A percentile compares a stretch with the other conserved stretches of the same genome.
Conservation (phyloP, 2,888 invertebrate species). For the Pachliopta kotzebuea region DNA sequence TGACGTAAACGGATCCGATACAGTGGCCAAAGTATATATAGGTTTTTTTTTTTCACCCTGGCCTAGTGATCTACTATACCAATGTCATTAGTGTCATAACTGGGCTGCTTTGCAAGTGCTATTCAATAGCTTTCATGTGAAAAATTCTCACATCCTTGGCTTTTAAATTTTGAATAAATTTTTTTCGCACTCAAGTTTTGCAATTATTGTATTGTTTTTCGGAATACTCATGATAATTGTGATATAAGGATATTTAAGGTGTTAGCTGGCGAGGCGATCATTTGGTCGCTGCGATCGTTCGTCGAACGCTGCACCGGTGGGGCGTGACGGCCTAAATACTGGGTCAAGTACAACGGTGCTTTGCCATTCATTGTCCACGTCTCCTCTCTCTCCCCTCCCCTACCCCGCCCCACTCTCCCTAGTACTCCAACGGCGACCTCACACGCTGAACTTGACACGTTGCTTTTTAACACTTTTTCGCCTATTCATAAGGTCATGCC, state of each 20-base stretch:
- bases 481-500: slow-evolving; percentile 35
- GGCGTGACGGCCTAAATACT: slow-evolving; percentile 68
- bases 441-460: slow-evolving; percentile 75
- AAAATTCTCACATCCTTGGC: slow-evolving; percentile 21
- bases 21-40: slow-evolving; percentile 48
- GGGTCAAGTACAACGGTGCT: slow-evolving; percentile 79
- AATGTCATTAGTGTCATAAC: slow-evolving; percentile 68
- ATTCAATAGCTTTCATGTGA: slow-evolving; percentile 16
- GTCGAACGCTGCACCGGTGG: slow-evolving; percentile 44
- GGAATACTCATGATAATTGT: neutral
- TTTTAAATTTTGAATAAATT: slow-evolving; percentile 10
- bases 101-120: slow-evolving; percentile 30
- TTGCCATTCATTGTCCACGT: slow-evolving; percentile 77
- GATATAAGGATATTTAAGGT: slow-evolving; percentile 1
- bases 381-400: slow-evolving; percentile 24
- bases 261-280: slow-evolving; percentile 3
- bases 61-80: slow-evolving; percentile 68
- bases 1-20: slow-evolving; percentile 58
- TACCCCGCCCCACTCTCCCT: neutral
- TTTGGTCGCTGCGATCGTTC: slow-evolving; percentile 17
- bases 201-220: slow-evolving; percentile 8
- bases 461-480: slow-evolving; percentile 60
- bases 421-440: slow-evolving; percentile 58
- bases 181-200: neutral
- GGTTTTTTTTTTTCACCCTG: slow-evolving; percentile 39